Percentiles rank a stretch among this genome's conserved stretches.
Evolutionary conservation across 2,797 vertebrate genomes (phyloP).

Genomic region (Manis pentadactyla): DNA sequence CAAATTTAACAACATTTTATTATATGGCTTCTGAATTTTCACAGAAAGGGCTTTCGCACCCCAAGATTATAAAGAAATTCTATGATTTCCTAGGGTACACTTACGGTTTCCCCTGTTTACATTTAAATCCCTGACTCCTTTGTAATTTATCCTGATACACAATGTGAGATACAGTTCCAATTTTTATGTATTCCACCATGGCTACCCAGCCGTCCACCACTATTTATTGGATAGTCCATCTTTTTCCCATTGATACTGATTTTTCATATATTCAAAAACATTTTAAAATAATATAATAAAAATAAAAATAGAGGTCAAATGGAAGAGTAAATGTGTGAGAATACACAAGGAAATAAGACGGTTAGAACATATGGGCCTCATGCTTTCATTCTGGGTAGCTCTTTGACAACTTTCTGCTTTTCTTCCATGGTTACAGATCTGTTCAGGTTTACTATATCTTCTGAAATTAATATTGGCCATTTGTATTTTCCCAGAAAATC

Average conservation of each 20-base stretch:
- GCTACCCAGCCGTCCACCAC: not conserved
- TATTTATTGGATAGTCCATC: not conserved
- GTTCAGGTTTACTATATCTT: not conserved
- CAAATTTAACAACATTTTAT: constrained; percentile 8
- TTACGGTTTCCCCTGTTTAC: not conserved
- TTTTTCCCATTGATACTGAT: not conserved
- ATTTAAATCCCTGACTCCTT: not conserved
- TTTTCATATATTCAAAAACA: constrained; percentile 7
- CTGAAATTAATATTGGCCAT: constrained; percentile 31
- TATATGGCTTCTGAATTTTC: constrained; percentile 35
- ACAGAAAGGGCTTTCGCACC: not conserved
- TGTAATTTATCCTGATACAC: not conserved
- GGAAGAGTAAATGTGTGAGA: not conserved
- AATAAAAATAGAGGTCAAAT: not conserved
- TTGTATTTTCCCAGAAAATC: constrained; percentile 25
- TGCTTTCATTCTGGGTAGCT: not conserved
- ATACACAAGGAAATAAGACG: constrained; percentile 22
- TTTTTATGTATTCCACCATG: not conserved
- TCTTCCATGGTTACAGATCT: not conserved
- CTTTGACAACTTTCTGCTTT: constrained; percentile 22
- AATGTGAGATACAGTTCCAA: not conserved
- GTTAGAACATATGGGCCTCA: not conserved
- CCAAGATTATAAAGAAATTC: not conserved
- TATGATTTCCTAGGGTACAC: not conserved
- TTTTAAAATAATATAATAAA: constrained; percentile 8